Percentiles rank a stretch among this genome's conserved stretches.
Evolutionary conservation across 1,140 invertebrate species (phyloP).

Genomic region (Cardiocondyla obscurior): DNA sequence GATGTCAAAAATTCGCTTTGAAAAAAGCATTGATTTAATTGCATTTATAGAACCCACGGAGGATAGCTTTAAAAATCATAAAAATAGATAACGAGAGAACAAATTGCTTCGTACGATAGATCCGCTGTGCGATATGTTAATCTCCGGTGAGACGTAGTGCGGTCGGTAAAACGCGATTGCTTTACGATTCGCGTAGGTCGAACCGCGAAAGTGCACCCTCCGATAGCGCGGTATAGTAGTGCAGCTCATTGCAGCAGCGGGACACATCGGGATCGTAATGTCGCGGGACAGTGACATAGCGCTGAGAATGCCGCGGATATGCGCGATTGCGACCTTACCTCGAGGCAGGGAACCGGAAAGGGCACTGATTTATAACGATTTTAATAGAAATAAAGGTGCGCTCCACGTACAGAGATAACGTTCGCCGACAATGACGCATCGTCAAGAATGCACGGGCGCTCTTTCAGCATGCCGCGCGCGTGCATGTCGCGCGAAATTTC

Average conservation of each 20-base stretch:
- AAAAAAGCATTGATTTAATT: neutral
- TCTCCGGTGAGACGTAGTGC: neutral
- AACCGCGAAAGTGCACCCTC: neutral
- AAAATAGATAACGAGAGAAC: constrained; percentile 50
- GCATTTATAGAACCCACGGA: neutral
- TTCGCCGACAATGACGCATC: constrained; percentile 78
- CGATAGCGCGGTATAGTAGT: neutral
- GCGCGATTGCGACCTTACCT: neutral
- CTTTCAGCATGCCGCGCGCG: constrained; percentile 30
- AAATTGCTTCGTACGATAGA: constrained; percentile 30
- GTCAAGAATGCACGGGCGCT: constrained; percentile 69
- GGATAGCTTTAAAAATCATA: constrained; percentile 15
- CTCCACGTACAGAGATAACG: constrained; percentile 65
- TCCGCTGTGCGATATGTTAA: constrained; percentile 6
- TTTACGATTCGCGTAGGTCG: neutral
- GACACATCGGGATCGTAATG: constrained; percentile 79
- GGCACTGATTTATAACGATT: constrained; percentile 80
- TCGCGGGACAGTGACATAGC: constrained; percentile 77
- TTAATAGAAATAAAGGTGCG: constrained; percentile 77
- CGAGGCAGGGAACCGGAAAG: neutral
- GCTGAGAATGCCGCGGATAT: constrained; percentile 71
- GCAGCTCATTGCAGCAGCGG: constrained; percentile 19
- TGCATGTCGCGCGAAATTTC: neutral
- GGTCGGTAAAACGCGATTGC: neutral
- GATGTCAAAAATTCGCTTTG: no score